Conservation (phyloP, 2,888 invertebrate genomes). For the Caenorhabditis drosophilae region DNA sequence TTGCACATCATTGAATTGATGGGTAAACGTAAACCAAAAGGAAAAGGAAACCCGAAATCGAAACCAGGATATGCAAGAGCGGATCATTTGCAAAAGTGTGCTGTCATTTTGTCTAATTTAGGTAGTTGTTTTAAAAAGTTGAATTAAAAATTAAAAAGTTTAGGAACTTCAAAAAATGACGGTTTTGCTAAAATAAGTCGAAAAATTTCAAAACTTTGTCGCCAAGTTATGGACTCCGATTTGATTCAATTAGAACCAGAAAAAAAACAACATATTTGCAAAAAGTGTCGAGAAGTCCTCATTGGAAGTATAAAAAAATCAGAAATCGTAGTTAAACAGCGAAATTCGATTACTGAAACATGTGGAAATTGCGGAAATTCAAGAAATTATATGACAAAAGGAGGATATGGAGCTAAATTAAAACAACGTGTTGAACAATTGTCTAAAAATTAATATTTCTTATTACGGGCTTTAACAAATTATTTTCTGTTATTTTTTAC, state of each 20-base stretch:
- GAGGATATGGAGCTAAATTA: slow-evolving; percentile 29
- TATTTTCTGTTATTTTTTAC: not conserved
- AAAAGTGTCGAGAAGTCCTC: slow-evolving; percentile 52
- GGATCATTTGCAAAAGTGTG: slow-evolving; percentile 24
- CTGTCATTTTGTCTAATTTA: slow-evolving; percentile 21
- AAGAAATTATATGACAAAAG: slow-evolving; percentile 30
- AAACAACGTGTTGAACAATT: slow-evolving; percentile 8
- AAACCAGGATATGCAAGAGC: slow-evolving; percentile 27
- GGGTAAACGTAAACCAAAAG: slow-evolving; percentile 3
- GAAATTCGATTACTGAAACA: slow-evolving; percentile 22
- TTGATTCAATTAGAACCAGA: slow-evolving; percentile 46
- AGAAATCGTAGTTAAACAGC: slow-evolving; percentile 8
- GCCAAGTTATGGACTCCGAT: slow-evolving; percentile 52
- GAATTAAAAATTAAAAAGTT: not conserved
- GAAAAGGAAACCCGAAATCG: slow-evolving; percentile 3
- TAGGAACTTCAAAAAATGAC: slow-evolving; percentile 39
- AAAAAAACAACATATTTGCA: slow-evolving; percentile 49
- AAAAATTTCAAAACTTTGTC: slow-evolving; percentile 39
- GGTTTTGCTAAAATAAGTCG: slow-evolving; percentile 51
- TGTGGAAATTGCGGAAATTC: slow-evolving; percentile 28
- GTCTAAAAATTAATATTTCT: not conserved
- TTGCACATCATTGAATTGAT: too few species aligned
- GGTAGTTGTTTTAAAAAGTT: slow-evolving; percentile 13
- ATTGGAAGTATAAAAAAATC: slow-evolving; percentile 33
- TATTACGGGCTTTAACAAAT: not conserved